Evolutionary conservation across 2,113 vertebrate species (phyloP).

Genomic region (human (Homo sapiens)): DNA sequence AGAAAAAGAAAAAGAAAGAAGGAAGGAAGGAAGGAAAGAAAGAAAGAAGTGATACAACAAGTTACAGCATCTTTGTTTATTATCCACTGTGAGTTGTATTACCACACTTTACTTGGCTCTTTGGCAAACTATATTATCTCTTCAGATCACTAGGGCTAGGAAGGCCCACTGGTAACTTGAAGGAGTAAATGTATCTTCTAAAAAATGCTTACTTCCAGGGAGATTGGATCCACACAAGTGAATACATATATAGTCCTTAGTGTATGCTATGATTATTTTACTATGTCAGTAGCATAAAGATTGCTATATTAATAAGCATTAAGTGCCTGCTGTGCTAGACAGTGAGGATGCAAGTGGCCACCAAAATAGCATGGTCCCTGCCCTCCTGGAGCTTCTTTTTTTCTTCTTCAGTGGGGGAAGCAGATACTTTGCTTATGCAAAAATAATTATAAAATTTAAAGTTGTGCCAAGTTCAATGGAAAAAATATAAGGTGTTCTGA

Average conservation of each 20-base stretch:
- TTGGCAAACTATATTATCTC: neutral
- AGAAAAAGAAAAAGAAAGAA: no score
- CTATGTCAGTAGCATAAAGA: neutral
- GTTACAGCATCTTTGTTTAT: neutral
- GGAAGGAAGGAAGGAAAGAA: no score
- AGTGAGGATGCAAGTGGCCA: neutral
- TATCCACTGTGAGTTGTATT: neutral
- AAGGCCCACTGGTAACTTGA: conserved; percentile 27
- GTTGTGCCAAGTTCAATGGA: neutral
- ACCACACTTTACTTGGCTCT: neutral
- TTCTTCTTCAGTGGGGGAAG: neutral
- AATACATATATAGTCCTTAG: neutral
- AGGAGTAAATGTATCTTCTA: conserved; percentile 34
- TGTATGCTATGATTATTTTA: neutral
- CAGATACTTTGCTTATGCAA: conserved; percentile 14
- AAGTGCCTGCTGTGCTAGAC: neutral
- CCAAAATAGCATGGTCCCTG: neutral
- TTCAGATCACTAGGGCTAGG: conserved; percentile 8
- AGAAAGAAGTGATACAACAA: neutral
- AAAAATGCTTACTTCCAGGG: neutral
- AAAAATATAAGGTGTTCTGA: neutral
- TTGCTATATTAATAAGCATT: neutral
- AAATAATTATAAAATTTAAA: conserved; percentile 19
- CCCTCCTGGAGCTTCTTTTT: neutral
- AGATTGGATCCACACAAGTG: neutral